Base-by-base conservation (phyloP, 2,797 vertebrate species). In the Danio albolineatus region DNA sequence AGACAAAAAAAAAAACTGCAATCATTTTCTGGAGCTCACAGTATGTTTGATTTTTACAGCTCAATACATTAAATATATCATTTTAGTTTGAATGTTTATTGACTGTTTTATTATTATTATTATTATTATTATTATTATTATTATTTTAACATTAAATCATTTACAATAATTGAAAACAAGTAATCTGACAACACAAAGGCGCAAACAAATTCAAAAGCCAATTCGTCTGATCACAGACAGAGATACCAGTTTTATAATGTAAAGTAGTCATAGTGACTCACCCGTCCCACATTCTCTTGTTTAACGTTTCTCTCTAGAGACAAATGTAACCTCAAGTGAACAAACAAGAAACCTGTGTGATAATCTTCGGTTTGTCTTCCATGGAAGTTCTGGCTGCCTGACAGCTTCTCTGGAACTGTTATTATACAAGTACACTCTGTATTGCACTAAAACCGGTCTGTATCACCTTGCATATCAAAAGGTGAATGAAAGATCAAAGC, bases 351-450 rank as follows among this genome's bases (percentile, higher is more conserved):
- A 72, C 69, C 69, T 6, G 53, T 6, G 2, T 41, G 28, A 12
- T 38, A 19, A 61, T 1, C 44, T 66, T 3, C n/a, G 51, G 38
- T 21, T 48, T 7, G 2, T 49, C n/a, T 70, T 78, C 54, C 36
- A 5, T 70, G 54, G 76, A 59, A 78, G 43, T 28, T 70, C 44
- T 78, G 54, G n/a, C 54, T 67, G 7, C 14, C 19, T 49, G 41
- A 14, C 51, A 77, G 9, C 2, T 48, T 69, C 76, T 12, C n/a
- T 78, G 16, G 64, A 77, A 77, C 62, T 14, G 4, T 7, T 44
- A 28, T 28, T 28, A 28, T 28, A 28, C 28, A 28, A 28, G 28
- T 28, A 28, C 28, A 28, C 28, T 28, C 28, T 28, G 28, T 28
- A 28, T 28, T 28, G 28, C 28, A 28, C 28, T 28, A 28, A 28